Evolutionary conservation across 2,113 vertebrate genomes (phyloP), one percentile per base, ranked within the genome.

Genomic region (Pseudopodoces humilis): DNA sequence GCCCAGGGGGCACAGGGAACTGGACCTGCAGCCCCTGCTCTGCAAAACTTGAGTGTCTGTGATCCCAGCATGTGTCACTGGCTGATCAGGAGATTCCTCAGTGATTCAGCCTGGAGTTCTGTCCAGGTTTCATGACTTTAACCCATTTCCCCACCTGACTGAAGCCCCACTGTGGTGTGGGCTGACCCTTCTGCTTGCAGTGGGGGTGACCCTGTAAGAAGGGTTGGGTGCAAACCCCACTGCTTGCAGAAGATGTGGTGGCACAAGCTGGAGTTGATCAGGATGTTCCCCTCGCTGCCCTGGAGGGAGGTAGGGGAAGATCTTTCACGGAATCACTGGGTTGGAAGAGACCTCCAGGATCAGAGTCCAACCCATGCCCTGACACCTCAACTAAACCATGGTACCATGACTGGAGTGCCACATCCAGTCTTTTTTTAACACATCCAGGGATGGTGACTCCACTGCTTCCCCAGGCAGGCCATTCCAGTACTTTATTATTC

Each of bases 1-100:
- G 81, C 76, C 89, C 52, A n/a, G 65, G 52, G 12, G 49, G 15
- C 52, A 46, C 23, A 27, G 2, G 16, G 24, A 53, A 74, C 62
- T 20, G 68, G n/a, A 43, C 20, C 58, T 15, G 37, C 70, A 77
- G 18, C 74, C 58, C 41, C 64, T 67, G 59, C 53, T 44, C 67
- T 75, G 56, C 24, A 4, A 3, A 35, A 4, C 0, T 1, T 4
- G 9, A 0, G 0, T 12, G 15, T 27, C 25, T 44, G 47, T 63
- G 69, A 37, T 33, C 52, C 52, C 62, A 4, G n/a, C 1, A 8
- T 7, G 12, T 50, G 58, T 11, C 82, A 12, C 11, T 11, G 82
- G 7, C 18, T 15, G n/a, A 13, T 10, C 35, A 58, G 41, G 33
- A 28, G 37, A 21, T 11, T 59, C 39, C 81, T 80, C 39, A 0